Evolutionary conservation across 1,140 invertebrate genomes (phyloP).

Genomic region (Bombus soroeensis): DNA sequence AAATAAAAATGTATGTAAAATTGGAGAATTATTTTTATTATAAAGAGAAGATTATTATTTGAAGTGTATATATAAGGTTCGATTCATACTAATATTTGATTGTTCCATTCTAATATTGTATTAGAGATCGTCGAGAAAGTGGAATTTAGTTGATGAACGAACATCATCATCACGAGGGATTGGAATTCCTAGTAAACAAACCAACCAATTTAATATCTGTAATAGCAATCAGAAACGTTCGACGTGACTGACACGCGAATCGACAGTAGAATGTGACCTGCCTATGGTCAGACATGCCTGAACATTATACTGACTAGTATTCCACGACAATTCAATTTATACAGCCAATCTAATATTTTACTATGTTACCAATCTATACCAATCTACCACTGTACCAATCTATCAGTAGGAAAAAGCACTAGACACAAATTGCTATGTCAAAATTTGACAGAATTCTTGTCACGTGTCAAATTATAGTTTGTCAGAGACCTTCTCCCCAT

Average conservation of each 20-base stretch:
- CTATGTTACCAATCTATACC: neutral
- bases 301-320: neutral
- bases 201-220: constrained; percentile 21
- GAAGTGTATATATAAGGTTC: neutral
- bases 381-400: neutral
- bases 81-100: neutral
- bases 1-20: neutral
- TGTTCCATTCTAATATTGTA: neutral
- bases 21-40: neutral
- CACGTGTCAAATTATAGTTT: neutral
- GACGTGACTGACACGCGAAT: constrained; percentile 35
- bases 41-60: neutral
- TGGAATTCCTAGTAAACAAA: constrained; percentile 4
- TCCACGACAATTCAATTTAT: neutral
- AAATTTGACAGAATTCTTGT: neutral
- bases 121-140: neutral
- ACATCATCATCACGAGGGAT: neutral
- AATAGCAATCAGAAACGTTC: constrained; percentile 27
- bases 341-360: neutral
- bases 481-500: neutral
- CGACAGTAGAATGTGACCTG: constrained; percentile 18
- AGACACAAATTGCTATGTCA: neutral
- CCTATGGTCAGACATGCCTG: neutral
- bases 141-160: neutral
- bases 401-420: neutral